Base-by-base conservation (phyloP, 1,140 invertebrate species). In the Muscidifurax raptorellus region DNA sequence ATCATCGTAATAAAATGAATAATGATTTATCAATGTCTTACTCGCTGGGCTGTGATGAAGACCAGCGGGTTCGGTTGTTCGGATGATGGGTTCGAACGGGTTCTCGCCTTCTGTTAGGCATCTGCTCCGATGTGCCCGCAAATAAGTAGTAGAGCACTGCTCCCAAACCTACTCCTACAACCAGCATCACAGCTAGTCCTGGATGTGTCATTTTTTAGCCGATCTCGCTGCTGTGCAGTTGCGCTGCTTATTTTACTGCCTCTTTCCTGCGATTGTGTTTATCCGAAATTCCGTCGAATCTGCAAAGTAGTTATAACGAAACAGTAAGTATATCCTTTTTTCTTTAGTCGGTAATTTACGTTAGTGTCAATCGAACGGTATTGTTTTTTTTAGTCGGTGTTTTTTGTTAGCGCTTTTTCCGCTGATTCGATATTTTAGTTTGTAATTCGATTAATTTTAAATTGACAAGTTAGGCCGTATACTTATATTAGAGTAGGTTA, bases 141-240 rank as follows among this genome's bases (percentile, higher is more conserved):
- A 90, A 90, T 36, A 90, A 85, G 69, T 89, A 90, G 77, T 90
- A 89, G 3, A 91, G 75, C 32, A 88, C 77, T 5, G 88, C 85
- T 12, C 86, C 89, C 52, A 90, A n/a, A 13, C 88, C 86, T 44
- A 90, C 36, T n/a, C 88, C 89, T 25, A 91, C 69, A 12, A 86
- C 85, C 30, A 89, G 40, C 32, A 90, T 75, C 66, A 86, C 82
- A 5, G 85, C 87, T 15, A 90, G 44, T 9, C 85, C 87, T 25
- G 87, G 86, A 82, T 88, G 69, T 10, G 89, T 66, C 90, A 91
- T 90, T 67, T 86, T 87, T 2, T 0, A 59, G 6, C 9, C 36
- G 36, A 40, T 59, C 22, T 18, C 6, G 22, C 52, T 18, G 52
- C 52, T n/a, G 52, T 59, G 52, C 6, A 59, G 52, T n/a, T 59